Conservation (phyloP, 2,113 vertebrate species). For the Oryzias woworae region DNA sequence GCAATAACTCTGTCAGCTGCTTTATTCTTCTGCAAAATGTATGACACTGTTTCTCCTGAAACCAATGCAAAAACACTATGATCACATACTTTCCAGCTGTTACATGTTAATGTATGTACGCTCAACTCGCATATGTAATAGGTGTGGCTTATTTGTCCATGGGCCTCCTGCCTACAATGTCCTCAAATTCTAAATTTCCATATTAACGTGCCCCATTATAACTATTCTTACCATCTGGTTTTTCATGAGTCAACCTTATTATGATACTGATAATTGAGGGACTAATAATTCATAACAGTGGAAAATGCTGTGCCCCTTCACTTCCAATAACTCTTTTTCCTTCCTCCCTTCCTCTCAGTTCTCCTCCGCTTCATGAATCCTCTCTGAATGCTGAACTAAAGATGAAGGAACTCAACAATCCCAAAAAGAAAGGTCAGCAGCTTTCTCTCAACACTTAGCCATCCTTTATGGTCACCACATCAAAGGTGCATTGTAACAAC, state of each 20-base stretch:
- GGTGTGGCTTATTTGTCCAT: slow-evolving; percentile 26
- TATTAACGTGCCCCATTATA: slow-evolving; percentile 44
- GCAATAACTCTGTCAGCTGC: too few species aligned
- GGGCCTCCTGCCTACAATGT: slow-evolving; percentile 26
- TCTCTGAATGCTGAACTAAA: slow-evolving; percentile 70
- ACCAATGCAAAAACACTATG: too few species aligned
- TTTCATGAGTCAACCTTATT: slow-evolving; percentile 56
- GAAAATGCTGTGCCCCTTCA: slow-evolving; percentile 59
- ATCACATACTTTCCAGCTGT: not conserved
- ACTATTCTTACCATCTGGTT: slow-evolving; percentile 39
- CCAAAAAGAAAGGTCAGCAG: slow-evolving; percentile 73
- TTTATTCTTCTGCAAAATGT: too few species aligned
- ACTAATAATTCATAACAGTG: slow-evolving; percentile 60
- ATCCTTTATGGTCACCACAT: slow-evolving; percentile 15
- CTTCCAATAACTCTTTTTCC: slow-evolving; percentile 55
- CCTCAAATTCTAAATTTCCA: slow-evolving; percentile 49
- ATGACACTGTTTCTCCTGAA: too few species aligned
- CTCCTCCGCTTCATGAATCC: slow-evolving; percentile 74
- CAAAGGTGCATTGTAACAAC: slow-evolving; percentile 7
- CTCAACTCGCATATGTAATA: not conserved
- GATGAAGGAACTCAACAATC: slow-evolving; percentile 63
- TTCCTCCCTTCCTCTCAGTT: slow-evolving; percentile 67
- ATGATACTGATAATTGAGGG: slow-evolving; percentile 42
- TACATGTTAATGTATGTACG: slow-evolving; percentile 7
- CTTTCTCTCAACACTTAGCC: slow-evolving; percentile 4